Base-by-base conservation (phyloP, 1,140 invertebrate genomes). In the Euglossa dilemma region DNA sequence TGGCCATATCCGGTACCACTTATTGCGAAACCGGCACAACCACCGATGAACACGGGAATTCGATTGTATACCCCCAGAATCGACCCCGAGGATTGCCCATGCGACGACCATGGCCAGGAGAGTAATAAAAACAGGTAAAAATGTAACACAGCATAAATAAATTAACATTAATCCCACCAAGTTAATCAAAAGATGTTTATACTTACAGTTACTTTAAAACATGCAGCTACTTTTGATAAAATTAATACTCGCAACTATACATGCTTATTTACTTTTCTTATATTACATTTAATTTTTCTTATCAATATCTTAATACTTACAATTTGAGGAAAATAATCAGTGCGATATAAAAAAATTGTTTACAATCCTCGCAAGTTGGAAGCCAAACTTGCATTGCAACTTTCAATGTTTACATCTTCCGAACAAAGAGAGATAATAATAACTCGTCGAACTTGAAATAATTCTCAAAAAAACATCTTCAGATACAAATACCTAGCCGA, bases 1-100 rank as follows among this genome's bases (percentile, higher is more conserved):
- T 96, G 95, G 95, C 95, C 95, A 0, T 95, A 95, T 91, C 91
- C 94, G 56, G 95, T 95, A 84, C 94, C 95, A 2, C 84, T 95
- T 20, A 88, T 95, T 16, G 93, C 94, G 80, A 95, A 89, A 85
- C 85, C 85, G 0, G 67, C 77, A 2, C 83, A 86, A 64, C 89
- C 90, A 43, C 89, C 90, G 0, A 81, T 84, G 70, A 81, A 63
- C 77, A 84, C 84, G 5, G 94, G 94, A 94, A 92, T 79, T 90
- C 93, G 74, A 72, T 63, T 91, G 16, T 88, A 89, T 54, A 63
- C 80, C 12, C 73, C 73, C 0, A 85, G 75, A 72, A 56, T 78
- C 7, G 81, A 89, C 63, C 78, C 84, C 28, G 87, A 89, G 18
- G 87, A 92, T 67, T 91, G 90, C 43, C 66, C 83, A 59, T 90